phyloP scores from a whole-genome alignment of 2,113 vertebrate genomes.

The Centropristis striata region DNA sequence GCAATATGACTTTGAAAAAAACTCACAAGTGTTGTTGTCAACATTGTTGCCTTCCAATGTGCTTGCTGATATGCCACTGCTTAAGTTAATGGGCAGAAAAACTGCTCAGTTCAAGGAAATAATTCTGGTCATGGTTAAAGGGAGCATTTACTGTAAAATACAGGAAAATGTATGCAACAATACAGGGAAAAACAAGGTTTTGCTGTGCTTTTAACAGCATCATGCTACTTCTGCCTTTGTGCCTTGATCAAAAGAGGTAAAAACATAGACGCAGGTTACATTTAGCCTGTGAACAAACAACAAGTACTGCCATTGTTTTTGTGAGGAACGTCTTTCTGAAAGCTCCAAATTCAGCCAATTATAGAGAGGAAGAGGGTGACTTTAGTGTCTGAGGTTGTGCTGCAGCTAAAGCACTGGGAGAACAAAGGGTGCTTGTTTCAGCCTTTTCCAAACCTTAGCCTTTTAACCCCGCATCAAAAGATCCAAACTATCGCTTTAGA shows the following conservation, averaged over 20 bases:
- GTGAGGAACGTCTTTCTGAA: background rate
- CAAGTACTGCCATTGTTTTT: no score
- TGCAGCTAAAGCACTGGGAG: no score
- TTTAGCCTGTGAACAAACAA: no score
- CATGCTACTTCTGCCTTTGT: no score
- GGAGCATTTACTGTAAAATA: background rate
- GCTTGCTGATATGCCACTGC: background rate
- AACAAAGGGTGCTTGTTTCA: background rate
- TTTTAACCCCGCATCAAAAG: background rate
- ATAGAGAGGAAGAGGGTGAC: background rate
- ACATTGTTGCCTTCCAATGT: background rate
- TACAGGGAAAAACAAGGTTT: no score
- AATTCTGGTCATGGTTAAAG: background rate
- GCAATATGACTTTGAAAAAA: background rate
- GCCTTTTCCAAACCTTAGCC: background rate
- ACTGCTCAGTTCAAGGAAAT: background rate
- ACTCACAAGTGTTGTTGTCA: no score
- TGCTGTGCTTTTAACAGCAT: no score
- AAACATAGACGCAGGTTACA: no score
- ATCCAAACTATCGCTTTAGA: no score
- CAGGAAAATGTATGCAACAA: no score
- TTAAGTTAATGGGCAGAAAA: background rate
- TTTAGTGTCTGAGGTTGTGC: no score
- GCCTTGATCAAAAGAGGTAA: no score
- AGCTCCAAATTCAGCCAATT: background rate